phyloP scores from a whole-genome alignment of 2,888 invertebrate genomes.

The Hypena proboscidalis region DNA sequence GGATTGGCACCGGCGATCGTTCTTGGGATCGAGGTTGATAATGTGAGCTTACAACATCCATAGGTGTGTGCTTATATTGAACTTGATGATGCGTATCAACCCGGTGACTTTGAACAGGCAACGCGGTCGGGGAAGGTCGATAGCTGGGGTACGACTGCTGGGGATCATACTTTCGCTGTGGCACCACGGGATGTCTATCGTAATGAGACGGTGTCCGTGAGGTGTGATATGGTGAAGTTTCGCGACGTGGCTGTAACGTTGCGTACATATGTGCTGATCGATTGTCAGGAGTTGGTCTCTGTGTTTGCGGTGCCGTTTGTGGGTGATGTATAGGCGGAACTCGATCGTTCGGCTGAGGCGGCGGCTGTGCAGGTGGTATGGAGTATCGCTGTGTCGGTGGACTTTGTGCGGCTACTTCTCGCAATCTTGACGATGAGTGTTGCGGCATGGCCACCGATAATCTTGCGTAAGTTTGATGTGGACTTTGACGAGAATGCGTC shows the following conservation, averaged over 20 bases:
- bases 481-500: conserved; percentile 68
- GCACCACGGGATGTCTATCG: conserved; percentile 66
- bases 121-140: conserved; percentile 62
- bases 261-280: conserved; percentile 64
- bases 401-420: conserved; percentile 65
- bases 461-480: conserved; percentile 72
- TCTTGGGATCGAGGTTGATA: conserved; percentile 66
- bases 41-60: conserved; percentile 63
- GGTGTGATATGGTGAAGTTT: conserved; percentile 61
- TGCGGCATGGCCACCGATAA: conserved; percentile 71
- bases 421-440: conserved; percentile 65
- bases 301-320: conserved; percentile 57
- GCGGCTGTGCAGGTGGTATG: conserved; percentile 63
- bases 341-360: conserved; percentile 75
- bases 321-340: conserved; percentile 81
- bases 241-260: conserved; percentile 64
- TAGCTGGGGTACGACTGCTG: conserved; percentile 79
- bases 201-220: conserved; percentile 63
- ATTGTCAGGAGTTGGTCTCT: conserved; percentile 60
- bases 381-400: conserved; percentile 68
- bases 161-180: conserved; percentile 74
- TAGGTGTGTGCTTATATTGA: conserved; percentile 65
- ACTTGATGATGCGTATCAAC: conserved; percentile 67
- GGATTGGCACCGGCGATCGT: conserved; percentile 62
- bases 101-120: conserved; percentile 65